Conservation (phyloP, 2,113 vertebrate genomes). For the Embiotoca jacksoni region DNA sequence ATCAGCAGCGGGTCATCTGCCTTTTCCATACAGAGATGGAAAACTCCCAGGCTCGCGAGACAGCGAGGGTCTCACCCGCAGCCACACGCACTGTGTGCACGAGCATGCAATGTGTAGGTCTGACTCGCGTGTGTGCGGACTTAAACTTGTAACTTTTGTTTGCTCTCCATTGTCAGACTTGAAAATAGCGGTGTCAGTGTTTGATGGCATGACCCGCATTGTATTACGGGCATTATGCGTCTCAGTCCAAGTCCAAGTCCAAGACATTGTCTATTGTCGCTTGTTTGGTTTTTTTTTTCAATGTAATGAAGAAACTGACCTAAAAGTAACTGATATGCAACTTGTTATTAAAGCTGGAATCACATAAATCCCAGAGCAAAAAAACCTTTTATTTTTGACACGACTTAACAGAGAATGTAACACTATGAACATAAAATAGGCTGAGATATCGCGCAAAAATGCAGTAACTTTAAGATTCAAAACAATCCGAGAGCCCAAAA, state of each 20-base stretch:
- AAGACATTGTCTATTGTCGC: background rate
- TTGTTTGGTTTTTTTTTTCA: background rate
- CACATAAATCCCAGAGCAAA: background rate
- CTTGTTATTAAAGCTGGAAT: conserved; percentile 1
- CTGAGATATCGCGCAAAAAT: too few species aligned
- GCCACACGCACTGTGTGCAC: background rate
- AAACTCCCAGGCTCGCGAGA: background rate
- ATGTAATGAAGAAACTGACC: background rate
- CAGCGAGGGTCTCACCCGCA: background rate
- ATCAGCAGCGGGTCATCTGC: too few species aligned
- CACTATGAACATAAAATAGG: background rate
- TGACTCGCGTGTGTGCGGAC: conserved; percentile 2
- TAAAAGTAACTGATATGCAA: conserved; percentile 8
- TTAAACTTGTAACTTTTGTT: conserved; percentile 43
- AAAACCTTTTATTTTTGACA: too few species aligned
- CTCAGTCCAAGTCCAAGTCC: too few species aligned
- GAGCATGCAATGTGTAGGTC: too few species aligned
- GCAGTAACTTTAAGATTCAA: too few species aligned
- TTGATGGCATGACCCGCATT: background rate
- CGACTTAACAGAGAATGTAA: background rate
- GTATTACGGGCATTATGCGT: background rate
- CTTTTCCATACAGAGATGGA: background rate
- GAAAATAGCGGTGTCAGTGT: conserved; percentile 9
- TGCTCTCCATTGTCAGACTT: conserved; percentile 39
- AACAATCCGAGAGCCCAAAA: too few species aligned